Base-by-base conservation (phyloP, 2,113 vertebrate genomes). In the Thunnus maccoyii region DNA sequence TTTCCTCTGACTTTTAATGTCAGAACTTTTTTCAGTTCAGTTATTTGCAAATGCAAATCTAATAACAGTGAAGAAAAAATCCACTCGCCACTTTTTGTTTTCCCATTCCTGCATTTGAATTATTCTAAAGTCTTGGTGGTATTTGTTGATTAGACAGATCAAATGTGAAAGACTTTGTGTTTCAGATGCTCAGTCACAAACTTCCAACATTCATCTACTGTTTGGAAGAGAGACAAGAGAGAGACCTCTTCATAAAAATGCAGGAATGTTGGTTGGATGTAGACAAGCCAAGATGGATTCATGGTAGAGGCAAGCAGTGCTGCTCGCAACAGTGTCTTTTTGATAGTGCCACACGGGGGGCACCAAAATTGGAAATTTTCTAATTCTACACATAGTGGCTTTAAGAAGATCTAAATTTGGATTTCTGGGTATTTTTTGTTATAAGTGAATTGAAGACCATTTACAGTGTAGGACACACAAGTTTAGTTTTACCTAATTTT, bases 211-310 rank as follows among this genome's bases (percentile, higher is more conserved):
- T 56, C 51, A 51, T 44, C 46, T 68, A 13, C 30, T 56, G 57
- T 64, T 14, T 20, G 27, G 41, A 50, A 36, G 32, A 36, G 4
- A 36, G 32, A 36, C 32, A 30, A 16, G 25, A n/a, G 5, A 60
- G 17, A 20, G 9, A 41, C 56, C 56, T 58, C 22, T 44, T 41
- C 63, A 44, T 10, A 13, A n/a, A 14, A 61, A 78, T 32, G 73
- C 69, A 81, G 72, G 50, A 71, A 57, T 72, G 66, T 46, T 80
- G 41, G 7, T 2, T 52, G 30, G 20, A 18, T 20, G 58, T 32
- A 60, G 63, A 51, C 46, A 15, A 67, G 58, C 51, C 32, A 22
- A 22, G 22, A 22, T 22, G 22, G 5, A 36, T 32, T 6, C 32
- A 32, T 36, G 32, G 5, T 7, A 36, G 32, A 36, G 32, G 32